A percentile compares a stretch with the other conserved stretches of the same genome.
phyloP scores from a whole-genome alignment of 2,888 invertebrate species.

The Ophonus ardosiacus region DNA sequence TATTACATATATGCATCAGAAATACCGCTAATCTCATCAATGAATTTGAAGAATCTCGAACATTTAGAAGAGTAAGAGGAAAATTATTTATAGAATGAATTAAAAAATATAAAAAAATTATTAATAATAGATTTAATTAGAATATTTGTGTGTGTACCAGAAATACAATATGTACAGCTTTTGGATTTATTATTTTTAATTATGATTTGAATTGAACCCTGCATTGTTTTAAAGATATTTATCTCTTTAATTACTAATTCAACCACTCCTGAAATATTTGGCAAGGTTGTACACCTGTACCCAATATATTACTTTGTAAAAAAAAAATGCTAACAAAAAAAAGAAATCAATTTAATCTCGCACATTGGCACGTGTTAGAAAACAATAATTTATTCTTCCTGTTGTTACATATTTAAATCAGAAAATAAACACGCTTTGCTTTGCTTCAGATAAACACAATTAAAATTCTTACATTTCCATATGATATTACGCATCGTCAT shows the following conservation, averaged over 20 bases:
- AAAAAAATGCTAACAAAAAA: background rate
- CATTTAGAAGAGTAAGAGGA: too few species aligned
- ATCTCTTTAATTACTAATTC: too few species aligned
- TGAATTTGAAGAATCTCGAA: too few species aligned
- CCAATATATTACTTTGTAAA: background rate
- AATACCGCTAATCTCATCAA: too few species aligned
- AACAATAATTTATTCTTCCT: constrained; percentile 14
- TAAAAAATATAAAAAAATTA: too few species aligned
- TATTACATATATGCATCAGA: too few species aligned
- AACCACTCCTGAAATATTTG: background rate
- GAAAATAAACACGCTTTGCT: background rate
- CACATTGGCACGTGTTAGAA: background rate
- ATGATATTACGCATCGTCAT: background rate
- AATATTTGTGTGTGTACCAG: too few species aligned
- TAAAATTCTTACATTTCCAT: constrained; percentile 6
- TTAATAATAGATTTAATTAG: too few species aligned
- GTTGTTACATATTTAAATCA: constrained; percentile 5
- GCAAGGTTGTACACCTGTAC: constrained; percentile 8
- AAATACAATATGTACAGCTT: too few species aligned
- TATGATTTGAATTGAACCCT: background rate
- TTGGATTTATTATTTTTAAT: too few species aligned
- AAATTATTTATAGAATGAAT: too few species aligned
- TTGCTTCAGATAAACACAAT: background rate
- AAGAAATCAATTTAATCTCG: background rate
- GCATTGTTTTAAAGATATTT: background rate